Evolutionary conservation across 2,888 invertebrate genomes (phyloP).

Genomic region (Leptinotarsa haldemani): DNA sequence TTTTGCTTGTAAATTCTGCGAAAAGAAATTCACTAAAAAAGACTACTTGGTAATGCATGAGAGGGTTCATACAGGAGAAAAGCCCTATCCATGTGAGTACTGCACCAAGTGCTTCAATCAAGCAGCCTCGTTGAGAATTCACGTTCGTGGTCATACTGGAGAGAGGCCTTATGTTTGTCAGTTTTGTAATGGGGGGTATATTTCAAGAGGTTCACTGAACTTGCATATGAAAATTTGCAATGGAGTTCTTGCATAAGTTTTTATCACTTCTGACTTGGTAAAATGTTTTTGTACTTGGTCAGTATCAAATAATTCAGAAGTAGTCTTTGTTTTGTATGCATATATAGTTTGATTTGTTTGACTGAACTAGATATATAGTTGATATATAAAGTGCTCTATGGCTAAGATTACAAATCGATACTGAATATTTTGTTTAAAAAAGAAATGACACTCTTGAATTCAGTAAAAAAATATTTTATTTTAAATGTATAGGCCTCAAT

Average conservation of each 20-base stretch:
- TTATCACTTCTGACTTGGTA: not conserved
- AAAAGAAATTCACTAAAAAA: conserved; percentile 58
- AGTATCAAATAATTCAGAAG: not conserved
- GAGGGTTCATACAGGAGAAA: conserved; percentile 62
- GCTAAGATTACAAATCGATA: too few relatives aligned
- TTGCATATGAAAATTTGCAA: conserved; percentile 56
- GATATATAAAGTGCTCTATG: too few relatives aligned
- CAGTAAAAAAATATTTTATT: too few relatives aligned
- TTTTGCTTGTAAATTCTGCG: conserved; percentile 56
- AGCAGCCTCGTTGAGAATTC: conserved; percentile 56
- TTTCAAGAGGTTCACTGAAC: conserved; percentile 56
- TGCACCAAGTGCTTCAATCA: conserved; percentile 62
- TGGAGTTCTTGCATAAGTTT: conserved; percentile 41
- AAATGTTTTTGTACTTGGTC: not conserved
- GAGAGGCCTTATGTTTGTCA: conserved; percentile 59
- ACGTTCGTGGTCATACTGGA: conserved; percentile 59
- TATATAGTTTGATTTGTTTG: not conserved
- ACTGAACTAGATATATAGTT: not conserved
- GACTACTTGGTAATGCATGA: conserved; percentile 61
- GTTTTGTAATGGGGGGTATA: conserved; percentile 56
- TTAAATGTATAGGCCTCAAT: too few relatives aligned
- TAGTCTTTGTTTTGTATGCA: not conserved
- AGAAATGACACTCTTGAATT: too few relatives aligned
- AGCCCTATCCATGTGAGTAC: conserved; percentile 60
- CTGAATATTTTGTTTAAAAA: too few relatives aligned